These are phyloP conservation scores for Emys orbicularis DNA, from an alignment of 2,797 vertebrate genomes.

Conservation along the genomic window DNA sequence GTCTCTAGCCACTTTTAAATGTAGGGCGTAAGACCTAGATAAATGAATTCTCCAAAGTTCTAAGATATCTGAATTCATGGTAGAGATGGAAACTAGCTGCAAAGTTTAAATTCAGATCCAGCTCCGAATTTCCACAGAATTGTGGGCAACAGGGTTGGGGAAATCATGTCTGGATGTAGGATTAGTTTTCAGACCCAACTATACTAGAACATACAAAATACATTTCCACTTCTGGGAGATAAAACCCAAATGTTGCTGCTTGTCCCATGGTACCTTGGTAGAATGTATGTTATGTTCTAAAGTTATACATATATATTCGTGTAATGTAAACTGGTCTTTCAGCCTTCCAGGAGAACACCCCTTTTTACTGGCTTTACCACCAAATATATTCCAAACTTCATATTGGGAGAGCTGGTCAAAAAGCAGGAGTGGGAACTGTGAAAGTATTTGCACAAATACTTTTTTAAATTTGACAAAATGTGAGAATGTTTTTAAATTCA, in stretches of 20 bases:
- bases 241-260: background rate
- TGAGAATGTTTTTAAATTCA: background rate
- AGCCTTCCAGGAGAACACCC: background rate
- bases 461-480: background rate
- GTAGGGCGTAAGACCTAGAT: background rate
- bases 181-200: background rate
- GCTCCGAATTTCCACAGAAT: constrained; percentile 2
- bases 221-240: background rate
- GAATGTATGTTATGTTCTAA: background rate
- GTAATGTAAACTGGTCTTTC: background rate
- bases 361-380: background rate
- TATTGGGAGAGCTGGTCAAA: background rate
- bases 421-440: background rate
- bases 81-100: background rate
- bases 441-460: background rate
- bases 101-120: constrained; percentile 12
- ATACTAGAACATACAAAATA: constrained; percentile 10
- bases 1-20: background rate
- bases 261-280: background rate
- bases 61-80: background rate
- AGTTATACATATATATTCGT: background rate
- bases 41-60: background rate
- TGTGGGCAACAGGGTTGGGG: background rate
- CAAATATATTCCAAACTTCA: background rate
- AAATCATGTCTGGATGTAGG: background rate